Percentiles rank a stretch among this genome's conserved stretches.
Conservation (phyloP, 2,888 invertebrate species). For the Caenorhabditis plicata region DNA sequence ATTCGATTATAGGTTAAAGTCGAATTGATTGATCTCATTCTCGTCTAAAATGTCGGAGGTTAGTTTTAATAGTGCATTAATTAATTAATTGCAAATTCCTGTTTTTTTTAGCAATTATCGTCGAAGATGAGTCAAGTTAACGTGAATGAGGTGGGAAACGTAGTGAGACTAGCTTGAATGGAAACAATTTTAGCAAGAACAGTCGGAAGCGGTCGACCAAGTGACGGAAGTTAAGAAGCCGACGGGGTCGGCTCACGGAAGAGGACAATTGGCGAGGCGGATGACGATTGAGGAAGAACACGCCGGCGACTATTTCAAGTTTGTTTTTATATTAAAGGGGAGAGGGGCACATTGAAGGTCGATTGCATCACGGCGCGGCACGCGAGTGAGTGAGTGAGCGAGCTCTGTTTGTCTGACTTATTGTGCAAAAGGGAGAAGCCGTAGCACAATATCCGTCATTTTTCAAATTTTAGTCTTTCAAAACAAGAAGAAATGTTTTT, state of each 20-base stretch:
- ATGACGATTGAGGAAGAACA: conserved; percentile 61
- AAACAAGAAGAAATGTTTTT: neutral
- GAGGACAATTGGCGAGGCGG: conserved; percentile 44
- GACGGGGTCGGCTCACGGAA: conserved; percentile 11
- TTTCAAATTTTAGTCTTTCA: neutral
- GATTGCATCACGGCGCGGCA: neutral
- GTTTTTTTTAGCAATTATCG: too few relatives aligned
- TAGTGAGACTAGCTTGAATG: too few relatives aligned
- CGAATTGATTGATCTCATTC: too few relatives aligned
- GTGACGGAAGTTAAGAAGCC: conserved; percentile 21
- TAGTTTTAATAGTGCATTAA: too few relatives aligned
- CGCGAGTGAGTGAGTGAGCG: neutral
- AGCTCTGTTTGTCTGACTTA: neutral
- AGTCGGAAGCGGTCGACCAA: conserved; percentile 19
- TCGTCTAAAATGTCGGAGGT: too few relatives aligned
- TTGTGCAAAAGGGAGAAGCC: too few relatives aligned
- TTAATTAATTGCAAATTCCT: too few relatives aligned
- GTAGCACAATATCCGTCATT: neutral
- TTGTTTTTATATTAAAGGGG: too few relatives aligned
- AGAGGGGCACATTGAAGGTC: neutral
- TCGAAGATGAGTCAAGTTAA: too few relatives aligned
- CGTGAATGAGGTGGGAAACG: too few relatives aligned
- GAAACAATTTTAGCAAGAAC: conserved; percentile 24
- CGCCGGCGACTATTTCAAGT: conserved; percentile 56
- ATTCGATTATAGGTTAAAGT: too few relatives aligned